phyloP scores from a whole-genome alignment of 2,113 vertebrate genomes.

The Danionella cerebrum region DNA sequence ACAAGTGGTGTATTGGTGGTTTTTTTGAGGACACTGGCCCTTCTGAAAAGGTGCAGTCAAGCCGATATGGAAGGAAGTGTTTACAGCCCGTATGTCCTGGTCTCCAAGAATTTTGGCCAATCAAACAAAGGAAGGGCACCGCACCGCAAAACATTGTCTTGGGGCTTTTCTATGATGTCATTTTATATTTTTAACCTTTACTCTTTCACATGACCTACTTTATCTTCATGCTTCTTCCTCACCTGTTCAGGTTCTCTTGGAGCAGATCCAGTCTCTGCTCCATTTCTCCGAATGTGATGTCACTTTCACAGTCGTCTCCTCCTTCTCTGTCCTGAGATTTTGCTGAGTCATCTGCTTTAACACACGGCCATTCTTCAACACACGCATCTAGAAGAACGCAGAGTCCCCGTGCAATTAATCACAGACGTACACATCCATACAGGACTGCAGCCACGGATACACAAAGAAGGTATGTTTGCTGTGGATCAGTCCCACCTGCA shows the following conservation, averaged over 20 bases:
- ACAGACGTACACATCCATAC: background rate
- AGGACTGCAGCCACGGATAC: too few relatives aligned
- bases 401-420: conserved; percentile 22
- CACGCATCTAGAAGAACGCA: conserved; percentile 60
- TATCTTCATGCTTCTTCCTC: background rate
- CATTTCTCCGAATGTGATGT: conserved; percentile 89
- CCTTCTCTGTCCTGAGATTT: conserved; percentile 65
- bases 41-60: too few relatives aligned
- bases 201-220: background rate
- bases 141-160: too few relatives aligned
- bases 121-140: too few relatives aligned
- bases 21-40: too few relatives aligned
- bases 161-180: too few relatives aligned
- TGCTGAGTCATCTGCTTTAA: conserved; percentile 58
- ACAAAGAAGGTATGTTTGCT: too few relatives aligned
- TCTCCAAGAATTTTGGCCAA: too few relatives aligned
- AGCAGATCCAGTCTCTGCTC: conserved; percentile 91
- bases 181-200: background rate
- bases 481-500: too few relatives aligned
- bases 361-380: conserved; percentile 66
- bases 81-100: too few relatives aligned
- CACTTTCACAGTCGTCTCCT: conserved; percentile 81
- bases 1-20: too few relatives aligned
- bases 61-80: too few relatives aligned
- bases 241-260: conserved; percentile 97